Evolutionary conservation across 2,113 vertebrate genomes (phyloP), one percentile per base, ranked within the genome.

Genomic region (Daubentonia madagascariensis): DNA sequence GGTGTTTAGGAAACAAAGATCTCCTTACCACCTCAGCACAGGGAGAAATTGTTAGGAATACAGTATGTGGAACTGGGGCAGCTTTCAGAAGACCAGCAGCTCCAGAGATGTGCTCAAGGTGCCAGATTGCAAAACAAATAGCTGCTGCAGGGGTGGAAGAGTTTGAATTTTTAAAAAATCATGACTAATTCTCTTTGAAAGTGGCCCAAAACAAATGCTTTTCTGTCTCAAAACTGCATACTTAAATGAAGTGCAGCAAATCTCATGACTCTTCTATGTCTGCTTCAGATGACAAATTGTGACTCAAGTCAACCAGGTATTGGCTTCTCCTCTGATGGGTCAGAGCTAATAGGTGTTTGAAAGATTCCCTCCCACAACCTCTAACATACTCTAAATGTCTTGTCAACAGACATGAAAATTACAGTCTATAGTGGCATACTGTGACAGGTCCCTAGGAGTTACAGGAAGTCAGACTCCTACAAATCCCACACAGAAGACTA

Each of bases 91-190:
- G 65, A 96, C 50, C 80, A 28, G 85, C 37, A 76, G 78, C 80
- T 80, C 59, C 11, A 59, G 70, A 93, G 85, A 68, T 40, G 57
- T 63, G 59, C 89, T 75, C 1, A 6, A 79, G 57, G 96, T 25
- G 40, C 86, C 96, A 96, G 93, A 91, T 75, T n/a, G 87, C 54
- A 63, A 84, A 85, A 67, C n/a, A 43, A 48, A 67, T 80, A 85
- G 59, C 73, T 59, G 81, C 92, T 70, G 43, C 67, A 79, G 59
- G 54, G 72, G 59, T 52, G 65, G 65, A 63, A 54, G 84, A 83
- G 45, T n/a, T 17, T 30, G 76, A 52, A 92, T n/a, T 48, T 30
- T 17, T 18, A 23, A 17, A 68, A 72, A n/a, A 40, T 35, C 48
- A 57, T 57, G 61, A 43, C 45, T 22, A 61, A 35, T 92, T 85